Evolutionary conservation across 2,888 invertebrate species (phyloP).

Genomic region (Microctonus hyperodae): DNA sequence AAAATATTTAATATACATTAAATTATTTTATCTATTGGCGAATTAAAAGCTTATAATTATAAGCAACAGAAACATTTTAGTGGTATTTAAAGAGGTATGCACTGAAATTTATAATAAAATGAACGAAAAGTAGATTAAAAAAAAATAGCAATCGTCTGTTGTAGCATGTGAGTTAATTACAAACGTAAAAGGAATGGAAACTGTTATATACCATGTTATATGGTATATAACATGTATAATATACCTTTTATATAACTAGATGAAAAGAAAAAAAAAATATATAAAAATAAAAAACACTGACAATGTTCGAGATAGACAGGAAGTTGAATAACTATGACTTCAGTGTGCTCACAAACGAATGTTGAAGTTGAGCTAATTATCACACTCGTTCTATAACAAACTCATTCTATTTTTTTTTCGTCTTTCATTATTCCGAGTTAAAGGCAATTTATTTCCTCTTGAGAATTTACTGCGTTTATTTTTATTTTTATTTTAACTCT

Average conservation of each 20-base stretch:
- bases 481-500: background rate
- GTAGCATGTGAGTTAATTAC: background rate
- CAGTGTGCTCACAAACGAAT: slow-evolving; percentile 30
- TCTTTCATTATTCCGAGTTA: background rate
- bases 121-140: background rate
- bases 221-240: background rate
- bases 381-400: slow-evolving; percentile 16
- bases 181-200: background rate
- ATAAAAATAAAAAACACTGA: background rate
- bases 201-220: background rate
- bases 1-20: no score
- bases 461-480: background rate
- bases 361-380: slow-evolving; percentile 37
- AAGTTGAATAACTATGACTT: slow-evolving; percentile 29
- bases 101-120: background rate
- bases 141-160: background rate
- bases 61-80: no score
- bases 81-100: no score
- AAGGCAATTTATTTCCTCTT: background rate
- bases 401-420: background rate
- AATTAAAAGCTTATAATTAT: no score
- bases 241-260: background rate
- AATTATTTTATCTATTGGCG: no score
- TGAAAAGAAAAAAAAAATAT: background rate
- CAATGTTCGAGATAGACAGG: slow-evolving; percentile 9